These are phyloP conservation scores for Heliconius ethilla DNA, from an alignment of 2,888 invertebrate genomes.

Conservation along the genomic window DNA sequence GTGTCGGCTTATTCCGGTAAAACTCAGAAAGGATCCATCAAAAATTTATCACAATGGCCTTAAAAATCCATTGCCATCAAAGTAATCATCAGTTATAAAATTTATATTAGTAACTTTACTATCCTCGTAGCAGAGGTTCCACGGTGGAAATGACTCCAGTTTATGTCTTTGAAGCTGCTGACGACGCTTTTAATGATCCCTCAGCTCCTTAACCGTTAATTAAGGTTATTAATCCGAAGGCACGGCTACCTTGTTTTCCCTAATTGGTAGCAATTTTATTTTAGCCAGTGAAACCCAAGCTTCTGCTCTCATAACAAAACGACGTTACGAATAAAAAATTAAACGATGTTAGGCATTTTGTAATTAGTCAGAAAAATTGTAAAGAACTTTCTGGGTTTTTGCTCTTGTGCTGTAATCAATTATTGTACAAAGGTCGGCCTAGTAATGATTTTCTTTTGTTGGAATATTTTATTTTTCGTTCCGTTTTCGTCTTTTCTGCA, in stretches of 20 bases:
- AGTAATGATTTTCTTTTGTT: constrained; percentile 33
- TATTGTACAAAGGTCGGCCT: constrained; percentile 33
- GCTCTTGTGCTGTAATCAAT: constrained; percentile 33
- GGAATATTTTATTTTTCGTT: constrained; percentile 28
- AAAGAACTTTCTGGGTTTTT: constrained; percentile 31
- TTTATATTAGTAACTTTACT: constrained; percentile 39
- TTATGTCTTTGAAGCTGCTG: constrained; percentile 56
- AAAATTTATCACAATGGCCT: constrained; percentile 20
- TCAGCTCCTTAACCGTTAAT: constrained; percentile 72
- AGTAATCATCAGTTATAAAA: constrained; percentile 35
- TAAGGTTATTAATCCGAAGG: constrained; percentile 77
- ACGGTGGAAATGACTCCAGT: constrained; percentile 47
- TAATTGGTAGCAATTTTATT: constrained; percentile 79
- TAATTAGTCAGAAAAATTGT: constrained; percentile 31
- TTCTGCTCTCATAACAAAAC: constrained; percentile 68
- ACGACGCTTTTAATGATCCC: constrained; percentile 64
- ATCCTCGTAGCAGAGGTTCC: constrained; percentile 28
- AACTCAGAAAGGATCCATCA: constrained; percentile 7
- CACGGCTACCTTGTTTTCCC: constrained; percentile 76
- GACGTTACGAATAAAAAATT: constrained; percentile 46
- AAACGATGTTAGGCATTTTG: constrained; percentile 45
- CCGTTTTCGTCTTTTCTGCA: constrained; percentile 2
- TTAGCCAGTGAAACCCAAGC: constrained; percentile 60
- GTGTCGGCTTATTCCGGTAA: constrained; percentile 7
- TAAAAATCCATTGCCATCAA: constrained; percentile 29